These are phyloP conservation scores for Leptodactylus fallax DNA, from an alignment of 2,797 vertebrate species.

Conservation along the genomic window DNA sequence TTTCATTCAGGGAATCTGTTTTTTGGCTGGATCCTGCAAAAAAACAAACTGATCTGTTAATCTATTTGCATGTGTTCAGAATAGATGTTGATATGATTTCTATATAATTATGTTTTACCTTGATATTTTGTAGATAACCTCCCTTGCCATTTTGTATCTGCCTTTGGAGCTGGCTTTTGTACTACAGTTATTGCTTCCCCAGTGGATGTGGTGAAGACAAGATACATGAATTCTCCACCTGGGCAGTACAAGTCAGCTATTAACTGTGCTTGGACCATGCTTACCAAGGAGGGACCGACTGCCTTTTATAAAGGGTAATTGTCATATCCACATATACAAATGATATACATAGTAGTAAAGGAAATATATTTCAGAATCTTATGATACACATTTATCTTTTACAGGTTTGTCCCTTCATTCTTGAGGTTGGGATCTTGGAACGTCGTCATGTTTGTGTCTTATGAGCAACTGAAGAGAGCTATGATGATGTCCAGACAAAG, in stretches of 20 bases:
- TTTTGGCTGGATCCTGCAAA: no score
- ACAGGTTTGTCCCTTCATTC: conserved; percentile 86
- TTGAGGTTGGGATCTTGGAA: conserved; percentile 88
- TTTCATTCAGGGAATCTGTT: no score
- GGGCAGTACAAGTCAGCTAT: conserved; percentile 83
- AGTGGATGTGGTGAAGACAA: conserved; percentile 88
- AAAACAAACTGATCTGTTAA: no score
- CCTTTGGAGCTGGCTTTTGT: conserved; percentile 86
- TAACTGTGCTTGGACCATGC: conserved; percentile 84
- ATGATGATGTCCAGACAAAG: conserved; percentile 84
- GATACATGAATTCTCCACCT: conserved; percentile 89
- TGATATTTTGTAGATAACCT: conserved; percentile 78
- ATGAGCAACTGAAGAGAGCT: conserved; percentile 87
- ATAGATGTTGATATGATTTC: no score
- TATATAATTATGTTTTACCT: background rate
- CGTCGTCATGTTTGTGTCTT: conserved; percentile 88
- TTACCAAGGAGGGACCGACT: conserved; percentile 84
- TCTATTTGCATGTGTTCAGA: no score
- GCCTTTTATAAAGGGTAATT: conserved; percentile 91
- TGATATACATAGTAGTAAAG: background rate
- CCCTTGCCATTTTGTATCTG: conserved; percentile 86
- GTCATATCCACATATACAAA: background rate
- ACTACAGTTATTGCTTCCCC: conserved; percentile 88
- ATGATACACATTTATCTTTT: background rate
- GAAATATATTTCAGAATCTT: no score